Evolutionary conservation across 2,797 vertebrate genomes (phyloP), one percentile per base, ranked within the genome.

Genomic region (Gymnothorax javanicus): DNA sequence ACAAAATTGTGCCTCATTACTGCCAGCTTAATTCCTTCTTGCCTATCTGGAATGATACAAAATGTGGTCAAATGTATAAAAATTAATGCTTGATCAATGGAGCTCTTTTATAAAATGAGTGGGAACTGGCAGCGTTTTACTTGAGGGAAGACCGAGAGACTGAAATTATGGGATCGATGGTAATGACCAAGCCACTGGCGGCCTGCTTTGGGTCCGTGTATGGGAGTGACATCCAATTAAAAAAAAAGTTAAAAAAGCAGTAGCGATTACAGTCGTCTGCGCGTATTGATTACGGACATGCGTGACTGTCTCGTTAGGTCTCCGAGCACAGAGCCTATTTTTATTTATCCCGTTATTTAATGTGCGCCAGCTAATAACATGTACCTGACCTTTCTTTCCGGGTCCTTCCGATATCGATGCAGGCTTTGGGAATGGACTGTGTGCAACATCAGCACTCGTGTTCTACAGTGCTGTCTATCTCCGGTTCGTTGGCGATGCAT

Each of bases 141-240:
- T 58, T 91, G 87, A 91, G 75, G 91, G 87, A 27, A 89, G 89
- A 92, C 90, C 84, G 79, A 88, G 85, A 93, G 92, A 93, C 91
- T 59, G 0, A 91, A 94, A 92, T 93, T 90, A 93, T 89, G 91
- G 93, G 94, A 94, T 93, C 93, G 88, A 93, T 92, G 91, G 90
- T 92, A 94, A 92, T 89, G 87, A 93, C 87, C 25, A 7, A 59
- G 94, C 90, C 75, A 90, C 82, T 89, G 43, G 56, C n/a, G 83
- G 84, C 83, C 23, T 84, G n/a, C 85, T 62, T 52, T 12, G 82
- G 81, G 57, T 64, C 67, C 81, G 7, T 67, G 50, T 84, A 91
- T 91, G 91, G 92, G 92, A 94, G 88, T 91, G 91, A 90, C 90
- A 90, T 59, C 67, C 93, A 94, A 95, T 92, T 93, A 94, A 93